Conservation (phyloP, 2,888 invertebrate species). For the Poecilus cupreus region DNA sequence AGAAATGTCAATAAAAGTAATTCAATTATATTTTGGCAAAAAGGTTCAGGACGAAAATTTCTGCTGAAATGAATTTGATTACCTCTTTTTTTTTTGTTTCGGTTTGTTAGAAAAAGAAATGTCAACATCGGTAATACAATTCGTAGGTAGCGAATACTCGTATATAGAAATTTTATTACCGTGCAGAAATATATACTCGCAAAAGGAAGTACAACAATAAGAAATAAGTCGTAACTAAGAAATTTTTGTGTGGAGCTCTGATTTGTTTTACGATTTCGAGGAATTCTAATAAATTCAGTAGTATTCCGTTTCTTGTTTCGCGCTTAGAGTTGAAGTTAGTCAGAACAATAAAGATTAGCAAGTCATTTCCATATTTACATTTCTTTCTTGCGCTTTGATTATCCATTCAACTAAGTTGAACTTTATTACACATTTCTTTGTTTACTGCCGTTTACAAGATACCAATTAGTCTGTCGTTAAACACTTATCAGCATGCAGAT, state of each 20-base stretch:
- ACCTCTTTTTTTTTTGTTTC: constrained; percentile 25
- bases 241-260: neutral
- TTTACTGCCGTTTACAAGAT: constrained; percentile 27
- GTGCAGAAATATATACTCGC: neutral
- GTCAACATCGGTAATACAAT: constrained; percentile 13
- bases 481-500: constrained; percentile 29
- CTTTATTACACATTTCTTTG: constrained; percentile 32
- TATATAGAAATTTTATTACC: neutral
- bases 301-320: neutral
- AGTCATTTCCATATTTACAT: constrained; percentile 30
- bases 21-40: constrained; percentile 41
- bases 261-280: neutral
- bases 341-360: constrained; percentile 31
- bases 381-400: constrained; percentile 4
- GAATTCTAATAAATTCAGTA: neutral
- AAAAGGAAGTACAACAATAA: neutral
- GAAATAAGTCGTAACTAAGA: neutral
- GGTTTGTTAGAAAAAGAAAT: constrained; percentile 37
- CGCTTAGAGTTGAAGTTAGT: neutral
- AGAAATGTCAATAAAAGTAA: constrained; percentile 49
- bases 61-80: constrained; percentile 28
- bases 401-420: neutral
- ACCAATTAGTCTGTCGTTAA: constrained; percentile 30
- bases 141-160: neutral
- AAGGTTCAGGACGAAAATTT: constrained; percentile 24